Conservation (phyloP, 2,888 invertebrate genomes). For the Metellina segmentata region DNA sequence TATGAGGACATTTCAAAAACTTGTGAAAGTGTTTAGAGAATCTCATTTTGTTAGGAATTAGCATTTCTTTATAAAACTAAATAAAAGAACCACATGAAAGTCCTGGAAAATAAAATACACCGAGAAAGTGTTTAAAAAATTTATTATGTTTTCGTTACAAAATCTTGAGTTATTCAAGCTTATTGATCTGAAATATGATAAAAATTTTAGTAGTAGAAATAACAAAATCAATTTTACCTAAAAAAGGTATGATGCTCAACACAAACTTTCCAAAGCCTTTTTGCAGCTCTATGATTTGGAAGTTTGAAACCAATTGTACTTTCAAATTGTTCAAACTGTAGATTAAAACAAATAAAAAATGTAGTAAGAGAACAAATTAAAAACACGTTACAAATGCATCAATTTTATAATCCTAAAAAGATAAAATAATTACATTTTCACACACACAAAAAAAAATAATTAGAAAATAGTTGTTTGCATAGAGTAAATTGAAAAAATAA, state of each 20-base stretch:
- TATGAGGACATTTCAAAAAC: not conserved
- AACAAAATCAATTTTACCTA: constrained; percentile 84
- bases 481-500: too few relatives aligned
- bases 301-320: constrained; percentile 97
- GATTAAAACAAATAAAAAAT: constrained; percentile 42
- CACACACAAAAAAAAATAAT: not conserved
- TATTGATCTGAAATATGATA: too few relatives aligned
- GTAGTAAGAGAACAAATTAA: not conserved
- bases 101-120: too few relatives aligned
- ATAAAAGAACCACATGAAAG: too few relatives aligned
- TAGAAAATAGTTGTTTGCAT: too few relatives aligned
- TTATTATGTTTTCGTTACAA: too few relatives aligned
- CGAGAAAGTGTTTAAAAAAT: too few relatives aligned
- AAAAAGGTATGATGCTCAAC: constrained; percentile 99
- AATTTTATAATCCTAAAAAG: too few relatives aligned
- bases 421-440: not conserved
- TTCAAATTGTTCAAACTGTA: constrained; percentile 94
- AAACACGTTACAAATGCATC: too few relatives aligned
- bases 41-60: not conserved
- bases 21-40: not conserved
- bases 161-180: too few relatives aligned
- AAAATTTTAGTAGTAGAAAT: not conserved
- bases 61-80: not conserved
- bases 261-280: constrained; percentile 98
- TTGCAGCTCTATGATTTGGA: constrained; percentile 96